Evolutionary conservation across 1,140 invertebrate species (phyloP), one percentile per base, ranked within the genome.

Genomic region (Caerostris darwini): DNA sequence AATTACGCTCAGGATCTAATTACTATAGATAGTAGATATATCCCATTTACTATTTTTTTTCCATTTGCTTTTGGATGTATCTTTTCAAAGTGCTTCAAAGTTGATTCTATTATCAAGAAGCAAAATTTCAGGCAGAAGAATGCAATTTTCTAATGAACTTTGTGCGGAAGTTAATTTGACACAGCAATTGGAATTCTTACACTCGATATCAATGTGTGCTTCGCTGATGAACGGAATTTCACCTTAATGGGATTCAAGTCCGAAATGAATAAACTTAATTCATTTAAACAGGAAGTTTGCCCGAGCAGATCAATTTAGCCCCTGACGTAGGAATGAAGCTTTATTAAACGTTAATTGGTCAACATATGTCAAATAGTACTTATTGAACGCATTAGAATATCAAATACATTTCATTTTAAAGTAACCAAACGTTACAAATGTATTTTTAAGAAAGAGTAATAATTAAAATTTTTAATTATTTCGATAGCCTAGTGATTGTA

Each of bases 221-320:
- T 69, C 67, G 17, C 7, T 19, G 19, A 69, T 69, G n/a, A 19
- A 69, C 19, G 67, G n/a, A 69, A 69, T n/a, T 69, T 69, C 67
- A 14, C 17, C 17, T 69, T 69, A 69, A 69, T 69, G 67, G 17
- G 67, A 69, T 69, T 69, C 67, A 5, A n/a, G 67, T 69, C 17
- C 67, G 6, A 69, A 69, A 69, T 69, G n/a, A 69, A 69, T 69
- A 19, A 69, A 69, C n/a, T 69, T 69, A 69, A n/a, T 69, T 69
- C 17, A 69, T 19, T 69, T 34, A 34, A 34, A 34, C 34, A 34
- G 34, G 34, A 34, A 34, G 34, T 34, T 34, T 34, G 34, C 34
- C 34, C 34, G 34, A 34, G 34, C 34, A 34, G 34, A 34, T 34
- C 34, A 34, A 1, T 34, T 34, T 34, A 34, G 34, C 34, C 34